phyloP scores from a whole-genome alignment of 2,113 vertebrate genomes.

The Strigops habroptila region DNA sequence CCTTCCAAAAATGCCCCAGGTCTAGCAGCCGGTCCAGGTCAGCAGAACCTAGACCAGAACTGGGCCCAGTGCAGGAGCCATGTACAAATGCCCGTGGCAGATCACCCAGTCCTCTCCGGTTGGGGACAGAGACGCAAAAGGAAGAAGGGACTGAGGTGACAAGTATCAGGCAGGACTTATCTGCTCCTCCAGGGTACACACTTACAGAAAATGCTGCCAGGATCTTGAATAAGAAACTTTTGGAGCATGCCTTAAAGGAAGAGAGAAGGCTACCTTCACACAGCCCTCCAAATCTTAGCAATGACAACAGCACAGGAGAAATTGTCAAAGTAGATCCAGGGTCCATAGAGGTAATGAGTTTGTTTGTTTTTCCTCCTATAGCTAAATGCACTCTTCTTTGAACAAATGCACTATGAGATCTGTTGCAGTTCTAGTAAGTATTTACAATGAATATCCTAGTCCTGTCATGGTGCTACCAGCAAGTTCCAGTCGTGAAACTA shows the following conservation, averaged over 20 bases:
- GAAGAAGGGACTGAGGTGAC: slow-evolving; percentile 84
- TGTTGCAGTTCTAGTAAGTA: neutral
- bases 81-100: slow-evolving; percentile 78
- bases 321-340: slow-evolving; percentile 77
- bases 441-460: neutral
- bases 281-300: slow-evolving; percentile 65
- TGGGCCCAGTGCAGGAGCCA: slow-evolving; percentile 76
- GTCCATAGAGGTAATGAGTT: slow-evolving; percentile 90
- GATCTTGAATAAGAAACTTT: slow-evolving; percentile 91
- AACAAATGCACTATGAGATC: neutral
- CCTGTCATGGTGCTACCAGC: neutral
- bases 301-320: slow-evolving; percentile 74
- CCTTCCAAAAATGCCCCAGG: slow-evolving; percentile 83
- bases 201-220: slow-evolving; percentile 90
- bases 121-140: slow-evolving; percentile 80
- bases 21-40: slow-evolving; percentile 85
- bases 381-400: slow-evolving; percentile 60
- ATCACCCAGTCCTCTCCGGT: slow-evolving; percentile 90
- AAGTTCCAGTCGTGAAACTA: neutral
- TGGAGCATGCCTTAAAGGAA: slow-evolving; percentile 90
- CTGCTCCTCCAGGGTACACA: slow-evolving; percentile 89
- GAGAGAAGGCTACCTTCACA: slow-evolving; percentile 78
- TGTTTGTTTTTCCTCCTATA: slow-evolving; percentile 53
- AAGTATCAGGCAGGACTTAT: slow-evolving; percentile 88
- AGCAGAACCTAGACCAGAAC: slow-evolving; percentile 71